These are phyloP conservation scores for Philereme transversata DNA, from an alignment of 2,888 invertebrate species.

Conservation along the genomic window DNA sequence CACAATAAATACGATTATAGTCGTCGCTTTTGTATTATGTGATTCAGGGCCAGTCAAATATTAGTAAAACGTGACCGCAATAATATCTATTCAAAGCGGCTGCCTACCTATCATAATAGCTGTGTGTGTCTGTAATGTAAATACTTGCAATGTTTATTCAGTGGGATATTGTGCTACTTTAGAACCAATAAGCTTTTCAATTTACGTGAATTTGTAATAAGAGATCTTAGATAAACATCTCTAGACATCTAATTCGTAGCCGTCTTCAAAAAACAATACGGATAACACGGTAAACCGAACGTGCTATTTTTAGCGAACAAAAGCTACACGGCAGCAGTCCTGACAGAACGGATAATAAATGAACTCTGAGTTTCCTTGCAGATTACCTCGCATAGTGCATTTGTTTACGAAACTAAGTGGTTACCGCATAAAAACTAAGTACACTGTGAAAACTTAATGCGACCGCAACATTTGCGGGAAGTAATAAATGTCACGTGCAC, in stretches of 20 bases:
- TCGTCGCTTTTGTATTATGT: conserved; percentile 49
- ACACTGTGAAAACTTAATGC: conserved; percentile 52
- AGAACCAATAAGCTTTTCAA: conserved; percentile 32
- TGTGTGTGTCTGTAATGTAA: conserved; percentile 20
- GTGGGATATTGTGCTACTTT: conserved; percentile 18
- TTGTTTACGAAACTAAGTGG: conserved; percentile 28
- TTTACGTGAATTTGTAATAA: conserved; percentile 34
- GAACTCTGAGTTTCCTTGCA: conserved; percentile 12
- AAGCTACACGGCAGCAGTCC: not conserved
- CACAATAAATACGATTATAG: conserved; percentile 50
- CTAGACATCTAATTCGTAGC: not conserved
- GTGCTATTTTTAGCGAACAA: not conserved
- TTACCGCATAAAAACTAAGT: conserved; percentile 35
- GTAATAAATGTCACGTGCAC: conserved; percentile 59
- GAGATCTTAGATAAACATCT: too few relatives aligned
- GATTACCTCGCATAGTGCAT: conserved; percentile 19
- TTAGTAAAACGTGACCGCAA: conserved; percentile 66
- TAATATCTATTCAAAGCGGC: conserved; percentile 45
- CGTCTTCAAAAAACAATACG: not conserved
- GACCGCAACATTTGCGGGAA: conserved; percentile 50
- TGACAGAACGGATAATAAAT: conserved; percentile 19
- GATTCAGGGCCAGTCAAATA: conserved; percentile 58
- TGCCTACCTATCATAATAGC: conserved; percentile 31
- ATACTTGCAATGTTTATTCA: conserved; percentile 22
- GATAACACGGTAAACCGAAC: not conserved